Evolutionary conservation across 92 coral and sea anemone species (phyloP).

Genomic region (Parazoanthus atlanticus): DNA sequence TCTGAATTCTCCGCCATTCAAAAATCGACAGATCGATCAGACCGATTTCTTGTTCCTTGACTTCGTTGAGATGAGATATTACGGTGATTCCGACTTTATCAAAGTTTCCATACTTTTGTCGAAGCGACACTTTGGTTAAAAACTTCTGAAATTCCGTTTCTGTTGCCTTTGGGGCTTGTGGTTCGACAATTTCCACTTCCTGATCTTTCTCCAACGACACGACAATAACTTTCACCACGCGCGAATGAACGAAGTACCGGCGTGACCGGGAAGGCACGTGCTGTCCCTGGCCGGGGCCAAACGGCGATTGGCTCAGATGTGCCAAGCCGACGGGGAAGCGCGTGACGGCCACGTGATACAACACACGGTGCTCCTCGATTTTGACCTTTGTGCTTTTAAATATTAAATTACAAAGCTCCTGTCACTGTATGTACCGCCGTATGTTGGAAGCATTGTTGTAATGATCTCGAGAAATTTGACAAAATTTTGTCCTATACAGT

Average conservation of each 20-base stretch:
- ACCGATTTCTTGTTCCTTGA: background rate
- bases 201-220: background rate
- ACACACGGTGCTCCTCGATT: background rate
- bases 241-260: background rate
- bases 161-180: background rate
- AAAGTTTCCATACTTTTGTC: background rate
- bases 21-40: background rate
- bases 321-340: background rate
- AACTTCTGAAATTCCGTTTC: background rate
- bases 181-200: background rate
- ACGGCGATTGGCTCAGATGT: background rate
- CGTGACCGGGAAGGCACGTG: background rate
- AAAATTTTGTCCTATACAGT: background rate
- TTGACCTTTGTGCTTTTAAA: too few relatives aligned
- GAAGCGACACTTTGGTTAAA: background rate
- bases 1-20: conserved; percentile 17
- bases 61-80: conserved; percentile 5
- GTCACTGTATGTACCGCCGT: background rate
- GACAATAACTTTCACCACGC: too few relatives aligned
- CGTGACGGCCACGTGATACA: background rate
- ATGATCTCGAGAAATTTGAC: background rate
- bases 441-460: too few relatives aligned
- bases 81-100: background rate
- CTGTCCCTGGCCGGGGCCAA: background rate
- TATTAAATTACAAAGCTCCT: background rate